phyloP scores from a whole-genome alignment of 2,888 invertebrate genomes.

The Hydraecia micacea region DNA sequence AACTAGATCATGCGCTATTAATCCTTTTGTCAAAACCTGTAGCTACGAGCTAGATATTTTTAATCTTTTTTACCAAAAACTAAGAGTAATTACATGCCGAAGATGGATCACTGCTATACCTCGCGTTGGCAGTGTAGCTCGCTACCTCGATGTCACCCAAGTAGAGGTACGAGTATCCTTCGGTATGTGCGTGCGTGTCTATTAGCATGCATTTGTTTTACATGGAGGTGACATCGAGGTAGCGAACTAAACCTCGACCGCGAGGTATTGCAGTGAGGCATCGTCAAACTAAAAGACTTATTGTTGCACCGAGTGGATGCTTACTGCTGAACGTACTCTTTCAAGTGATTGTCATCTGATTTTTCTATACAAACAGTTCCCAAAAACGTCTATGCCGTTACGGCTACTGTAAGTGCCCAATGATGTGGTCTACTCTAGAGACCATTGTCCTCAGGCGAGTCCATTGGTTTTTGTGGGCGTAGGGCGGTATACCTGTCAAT shows the following conservation, averaged over 20 bases:
- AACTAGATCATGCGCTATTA: not conserved
- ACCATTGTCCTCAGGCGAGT: conserved; percentile 57
- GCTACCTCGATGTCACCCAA: too few species aligned
- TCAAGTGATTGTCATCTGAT: not conserved
- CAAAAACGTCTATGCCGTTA: conserved; percentile 40
- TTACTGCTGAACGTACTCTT: not conserved
- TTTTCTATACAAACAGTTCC: not conserved
- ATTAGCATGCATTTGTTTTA: too few species aligned
- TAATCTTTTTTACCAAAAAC: not conserved
- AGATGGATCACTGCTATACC: too few species aligned
- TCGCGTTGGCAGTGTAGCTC: too few species aligned
- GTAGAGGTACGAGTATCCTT: too few species aligned
- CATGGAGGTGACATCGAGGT: too few species aligned
- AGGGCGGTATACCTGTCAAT: conserved; percentile 64
- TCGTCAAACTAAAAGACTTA: not conserved
- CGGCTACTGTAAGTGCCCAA: conserved; percentile 43
- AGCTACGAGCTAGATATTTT: not conserved
- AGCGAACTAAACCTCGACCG: too few species aligned
- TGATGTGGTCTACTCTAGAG: conserved; percentile 32
- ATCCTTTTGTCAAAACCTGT: not conserved
- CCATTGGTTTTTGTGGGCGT: conserved; percentile 59
- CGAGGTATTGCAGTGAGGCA: not conserved
- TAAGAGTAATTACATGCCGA: not conserved
- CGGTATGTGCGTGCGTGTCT: too few species aligned
- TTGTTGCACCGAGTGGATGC: too few species aligned